phyloP scores from a whole-genome alignment of 2,797 vertebrate genomes.

The Salmo trutta region DNA sequence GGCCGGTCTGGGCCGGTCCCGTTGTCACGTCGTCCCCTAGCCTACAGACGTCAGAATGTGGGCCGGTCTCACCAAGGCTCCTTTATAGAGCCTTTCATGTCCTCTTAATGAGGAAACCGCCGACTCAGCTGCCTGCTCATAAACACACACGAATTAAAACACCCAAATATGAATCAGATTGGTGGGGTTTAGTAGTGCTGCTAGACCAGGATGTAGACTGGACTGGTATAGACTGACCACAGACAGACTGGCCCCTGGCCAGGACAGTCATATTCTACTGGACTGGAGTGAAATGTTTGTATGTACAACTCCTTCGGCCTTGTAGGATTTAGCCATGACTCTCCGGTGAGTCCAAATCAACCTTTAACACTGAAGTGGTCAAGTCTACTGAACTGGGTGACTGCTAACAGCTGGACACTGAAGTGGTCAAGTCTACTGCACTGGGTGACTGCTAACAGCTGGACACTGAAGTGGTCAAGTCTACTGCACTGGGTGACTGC shows the following conservation, averaged over 20 bases:
- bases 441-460: too few relatives aligned
- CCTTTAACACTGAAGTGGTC: neutral
- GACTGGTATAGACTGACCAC: conserved; percentile 42
- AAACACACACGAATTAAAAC: conserved; percentile 78
- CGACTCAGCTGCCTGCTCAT: conserved; percentile 72
- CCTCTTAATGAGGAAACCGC: conserved; percentile 81
- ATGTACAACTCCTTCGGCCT: neutral
- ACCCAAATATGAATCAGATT: conserved; percentile 79
- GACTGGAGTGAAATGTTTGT: conserved; percentile 15
- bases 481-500: neutral
- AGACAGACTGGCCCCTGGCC: conserved; percentile 48
- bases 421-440: neutral
- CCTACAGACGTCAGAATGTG: conserved; percentile 76
- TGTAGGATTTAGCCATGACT: too few relatives aligned
- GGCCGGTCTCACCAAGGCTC: conserved; percentile 69
- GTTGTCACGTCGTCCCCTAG: conserved; percentile 46
- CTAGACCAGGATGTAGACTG: conserved; percentile 39
- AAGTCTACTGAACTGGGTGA: neutral
- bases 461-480: too few relatives aligned
- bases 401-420: too few relatives aligned
- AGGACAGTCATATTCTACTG: conserved; percentile 17
- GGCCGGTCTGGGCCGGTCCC: neutral
- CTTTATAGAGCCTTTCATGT: conserved; percentile 82
- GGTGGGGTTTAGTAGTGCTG: neutral
- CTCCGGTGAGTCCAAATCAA: neutral